Percentiles rank a stretch among this genome's conserved stretches.
Conservation (phyloP, 2,888 invertebrate species). For the Biston stratarius region DNA sequence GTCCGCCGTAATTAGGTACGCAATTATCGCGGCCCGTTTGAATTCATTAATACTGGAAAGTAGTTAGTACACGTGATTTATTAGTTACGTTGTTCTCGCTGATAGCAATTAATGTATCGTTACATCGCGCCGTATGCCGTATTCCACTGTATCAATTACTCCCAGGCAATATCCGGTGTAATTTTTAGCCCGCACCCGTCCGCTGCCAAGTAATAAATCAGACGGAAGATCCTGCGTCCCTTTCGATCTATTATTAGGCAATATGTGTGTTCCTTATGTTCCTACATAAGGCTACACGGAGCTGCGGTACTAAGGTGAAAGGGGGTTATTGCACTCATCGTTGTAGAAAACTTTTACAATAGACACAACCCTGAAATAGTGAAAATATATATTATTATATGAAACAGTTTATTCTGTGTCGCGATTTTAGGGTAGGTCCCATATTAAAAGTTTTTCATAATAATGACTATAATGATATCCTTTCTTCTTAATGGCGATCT, state of each 20-base stretch:
- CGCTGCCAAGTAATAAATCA: constrained; percentile 72
- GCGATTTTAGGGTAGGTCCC: too few relatives aligned
- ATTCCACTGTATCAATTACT: constrained; percentile 59
- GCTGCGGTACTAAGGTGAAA: too few relatives aligned
- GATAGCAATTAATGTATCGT: constrained; percentile 79
- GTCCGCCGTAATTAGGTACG: constrained; percentile 83
- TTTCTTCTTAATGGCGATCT: too few relatives aligned
- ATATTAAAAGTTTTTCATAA: too few relatives aligned
- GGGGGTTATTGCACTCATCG: too few relatives aligned
- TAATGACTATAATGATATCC: too few relatives aligned
- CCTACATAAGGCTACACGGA: too few relatives aligned
- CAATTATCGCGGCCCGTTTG: constrained; percentile 84
- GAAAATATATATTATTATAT: too few relatives aligned
- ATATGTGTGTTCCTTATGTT: constrained; percentile 77
- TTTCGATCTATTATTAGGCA: constrained; percentile 77
- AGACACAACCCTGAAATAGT: too few relatives aligned
- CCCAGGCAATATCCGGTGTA: constrained; percentile 54
- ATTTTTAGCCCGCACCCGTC: constrained; percentile 48
- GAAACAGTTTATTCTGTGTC: too few relatives aligned
- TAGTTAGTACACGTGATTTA: constrained; percentile 78
- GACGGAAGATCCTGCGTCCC: constrained; percentile 69
- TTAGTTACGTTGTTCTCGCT: constrained; percentile 67
- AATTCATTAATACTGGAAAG: constrained; percentile 81
- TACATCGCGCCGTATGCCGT: constrained; percentile 50
- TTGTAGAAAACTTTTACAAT: too few relatives aligned